These are phyloP conservation scores for Subanguina moxae DNA, from an alignment of 1,140 invertebrate genomes.

Conservation along the genomic window DNA sequence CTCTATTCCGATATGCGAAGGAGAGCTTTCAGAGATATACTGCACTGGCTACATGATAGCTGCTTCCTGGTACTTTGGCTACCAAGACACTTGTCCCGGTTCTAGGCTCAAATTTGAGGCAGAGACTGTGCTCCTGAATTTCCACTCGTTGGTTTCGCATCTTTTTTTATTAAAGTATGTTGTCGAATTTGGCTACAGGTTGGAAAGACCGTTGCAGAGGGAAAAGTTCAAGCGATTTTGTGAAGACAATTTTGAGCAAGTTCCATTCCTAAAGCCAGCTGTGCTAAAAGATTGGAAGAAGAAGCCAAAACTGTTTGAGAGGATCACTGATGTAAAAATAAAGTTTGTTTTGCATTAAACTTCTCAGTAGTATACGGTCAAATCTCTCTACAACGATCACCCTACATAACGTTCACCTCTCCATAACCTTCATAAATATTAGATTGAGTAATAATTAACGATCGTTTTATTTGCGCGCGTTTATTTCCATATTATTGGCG, in stretches of 20 bases:
- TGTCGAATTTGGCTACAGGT: conserved; percentile 1
- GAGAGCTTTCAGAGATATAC: conserved; percentile 28
- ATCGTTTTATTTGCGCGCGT: too few species aligned
- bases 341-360: conserved; percentile 16
- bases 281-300: conserved; percentile 30
- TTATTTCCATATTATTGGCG: too few species aligned
- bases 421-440: too few species aligned
- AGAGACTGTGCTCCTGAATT: conserved; percentile 30
- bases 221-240: conserved; percentile 33
- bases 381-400: too few species aligned
- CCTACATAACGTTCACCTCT: too few species aligned
- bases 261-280: conserved; percentile 27
- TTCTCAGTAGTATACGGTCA: too few species aligned
- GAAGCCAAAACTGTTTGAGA: conserved; percentile 22
- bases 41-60: conserved; percentile 26
- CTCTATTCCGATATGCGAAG: conserved; percentile 34
- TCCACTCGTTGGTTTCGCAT: conserved; percentile 20
- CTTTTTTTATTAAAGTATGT: conserved; percentile 11
- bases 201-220: conserved; percentile 16
- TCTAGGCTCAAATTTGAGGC: conserved; percentile 21
- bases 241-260: conserved; percentile 27
- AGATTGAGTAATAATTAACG: too few species aligned
- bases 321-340: background rate
- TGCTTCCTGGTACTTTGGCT: conserved; percentile 35
- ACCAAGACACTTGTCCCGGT: conserved; percentile 36